A percentile compares a stretch with the other conserved stretches of the same genome.
Evolutionary conservation across 2,113 vertebrate genomes (phyloP).

Genomic region (Strix aluco): DNA sequence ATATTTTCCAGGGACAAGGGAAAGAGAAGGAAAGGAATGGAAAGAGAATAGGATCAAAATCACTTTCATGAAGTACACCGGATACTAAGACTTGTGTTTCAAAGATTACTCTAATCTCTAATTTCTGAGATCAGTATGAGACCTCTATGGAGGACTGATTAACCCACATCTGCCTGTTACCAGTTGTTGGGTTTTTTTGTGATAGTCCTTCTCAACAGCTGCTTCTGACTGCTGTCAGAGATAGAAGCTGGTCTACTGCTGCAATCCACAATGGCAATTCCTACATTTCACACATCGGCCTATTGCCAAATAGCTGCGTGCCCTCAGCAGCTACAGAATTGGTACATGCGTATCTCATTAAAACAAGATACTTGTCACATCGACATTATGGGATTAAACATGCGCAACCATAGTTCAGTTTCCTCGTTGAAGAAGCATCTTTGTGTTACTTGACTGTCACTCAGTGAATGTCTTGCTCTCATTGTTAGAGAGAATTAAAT

Average conservation of each 20-base stretch:
- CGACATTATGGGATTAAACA: not conserved
- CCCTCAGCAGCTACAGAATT: not conserved
- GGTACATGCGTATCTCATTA: not conserved
- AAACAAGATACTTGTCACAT: not conserved
- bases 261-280: not conserved
- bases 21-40: not conserved
- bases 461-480: not conserved
- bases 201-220: not conserved
- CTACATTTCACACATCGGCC: not conserved
- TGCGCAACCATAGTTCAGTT: rapidly evolving
- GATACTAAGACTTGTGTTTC: not conserved
- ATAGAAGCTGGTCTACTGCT: not conserved
- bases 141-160: not conserved
- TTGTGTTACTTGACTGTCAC: not conserved
- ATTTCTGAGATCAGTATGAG: not conserved
- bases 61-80: not conserved
- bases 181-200: not conserved
- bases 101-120: not conserved
- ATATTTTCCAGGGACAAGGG: not conserved
- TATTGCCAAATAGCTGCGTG: not conserved
- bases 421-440: not conserved
- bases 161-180: not conserved
- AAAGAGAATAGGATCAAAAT: not conserved
- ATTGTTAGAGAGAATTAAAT: not conserved
- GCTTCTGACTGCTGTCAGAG: not conserved